Conservation (phyloP, 2,797 vertebrate genomes). For the Mareca penelope region DNA sequence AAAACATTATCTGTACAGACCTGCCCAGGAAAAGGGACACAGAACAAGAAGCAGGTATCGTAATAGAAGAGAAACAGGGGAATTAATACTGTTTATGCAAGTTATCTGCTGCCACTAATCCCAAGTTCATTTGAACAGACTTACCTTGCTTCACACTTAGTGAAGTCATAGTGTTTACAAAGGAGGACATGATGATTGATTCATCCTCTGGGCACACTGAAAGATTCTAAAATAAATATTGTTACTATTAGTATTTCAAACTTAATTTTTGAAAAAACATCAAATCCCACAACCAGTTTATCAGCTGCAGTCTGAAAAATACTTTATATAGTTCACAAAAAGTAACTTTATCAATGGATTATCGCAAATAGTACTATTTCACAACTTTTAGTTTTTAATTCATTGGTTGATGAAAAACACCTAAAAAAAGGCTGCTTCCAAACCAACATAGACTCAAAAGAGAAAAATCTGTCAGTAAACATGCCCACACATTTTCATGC, state of each 20-base stretch:
- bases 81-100: neutral
- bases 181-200: constrained; percentile 99
- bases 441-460: neutral
- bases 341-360: rapidly evolving
- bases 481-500: neutral
- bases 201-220: constrained; percentile 98
- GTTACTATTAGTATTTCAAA: neutral
- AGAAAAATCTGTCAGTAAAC: neutral
- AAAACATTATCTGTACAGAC: neutral
- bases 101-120: neutral
- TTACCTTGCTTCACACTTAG: constrained; percentile 98
- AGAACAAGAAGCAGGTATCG: rapidly evolving
- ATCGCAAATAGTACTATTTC: neutral
- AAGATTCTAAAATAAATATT: constrained; percentile 86
- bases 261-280: neutral
- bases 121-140: neutral
- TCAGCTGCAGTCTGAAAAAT: neutral
- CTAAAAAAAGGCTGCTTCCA: neutral
- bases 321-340: neutral
- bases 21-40: neutral
- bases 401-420: neutral
- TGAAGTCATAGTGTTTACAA: constrained; percentile 99
- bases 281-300: neutral
- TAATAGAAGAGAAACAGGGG: neutral
- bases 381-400: neutral